phyloP scores from a whole-genome alignment of 37 sponge, comb jelly and placozoan genomes.

The Halichondria panicea region DNA sequence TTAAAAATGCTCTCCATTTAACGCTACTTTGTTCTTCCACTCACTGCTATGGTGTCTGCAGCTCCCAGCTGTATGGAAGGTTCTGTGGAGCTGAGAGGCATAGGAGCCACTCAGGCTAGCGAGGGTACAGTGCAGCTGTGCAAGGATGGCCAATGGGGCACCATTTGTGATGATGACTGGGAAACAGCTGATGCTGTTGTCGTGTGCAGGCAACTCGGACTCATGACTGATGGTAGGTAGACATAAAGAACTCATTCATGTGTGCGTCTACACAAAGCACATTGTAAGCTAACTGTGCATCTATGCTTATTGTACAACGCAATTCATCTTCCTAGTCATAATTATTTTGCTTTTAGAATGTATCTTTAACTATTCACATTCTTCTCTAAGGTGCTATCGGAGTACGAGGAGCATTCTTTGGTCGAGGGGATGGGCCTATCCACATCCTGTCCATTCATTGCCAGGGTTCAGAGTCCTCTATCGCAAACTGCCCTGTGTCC shows the following conservation, averaged over 20 bases:
- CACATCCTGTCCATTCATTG: neutral
- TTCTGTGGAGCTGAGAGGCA: too few relatives aligned
- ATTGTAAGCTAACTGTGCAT: neutral
- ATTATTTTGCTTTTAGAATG: neutral
- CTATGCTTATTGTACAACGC: neutral
- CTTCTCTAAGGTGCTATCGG: slow-evolving; percentile 1
- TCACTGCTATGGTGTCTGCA: too few relatives aligned
- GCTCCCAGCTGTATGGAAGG: neutral
- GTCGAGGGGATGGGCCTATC: slow-evolving; percentile 8
- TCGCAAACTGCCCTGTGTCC: neutral
- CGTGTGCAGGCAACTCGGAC: slow-evolving; percentile 23
- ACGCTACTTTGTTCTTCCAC: too few relatives aligned
- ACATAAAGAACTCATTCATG: too few relatives aligned
- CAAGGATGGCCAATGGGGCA: slow-evolving; percentile 25
- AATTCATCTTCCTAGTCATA: neutral
- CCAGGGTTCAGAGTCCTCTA: neutral
- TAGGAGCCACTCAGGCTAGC: too few relatives aligned
- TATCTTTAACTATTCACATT: neutral
- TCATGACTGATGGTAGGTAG: neutral
- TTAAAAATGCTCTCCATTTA: too few relatives aligned
- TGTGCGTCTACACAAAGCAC: too few relatives aligned
- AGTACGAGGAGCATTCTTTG: slow-evolving; percentile 45
- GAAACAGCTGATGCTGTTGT: slow-evolving; percentile 7
- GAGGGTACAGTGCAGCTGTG: slow-evolving; percentile 17
- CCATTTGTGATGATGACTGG: slow-evolving; percentile 21